Percentiles rank a stretch among this genome's conserved stretches.
These are phyloP conservation scores for Callinectes sapidus DNA, from an alignment of 2,888 invertebrate genomes.

Conservation along the genomic window DNA sequence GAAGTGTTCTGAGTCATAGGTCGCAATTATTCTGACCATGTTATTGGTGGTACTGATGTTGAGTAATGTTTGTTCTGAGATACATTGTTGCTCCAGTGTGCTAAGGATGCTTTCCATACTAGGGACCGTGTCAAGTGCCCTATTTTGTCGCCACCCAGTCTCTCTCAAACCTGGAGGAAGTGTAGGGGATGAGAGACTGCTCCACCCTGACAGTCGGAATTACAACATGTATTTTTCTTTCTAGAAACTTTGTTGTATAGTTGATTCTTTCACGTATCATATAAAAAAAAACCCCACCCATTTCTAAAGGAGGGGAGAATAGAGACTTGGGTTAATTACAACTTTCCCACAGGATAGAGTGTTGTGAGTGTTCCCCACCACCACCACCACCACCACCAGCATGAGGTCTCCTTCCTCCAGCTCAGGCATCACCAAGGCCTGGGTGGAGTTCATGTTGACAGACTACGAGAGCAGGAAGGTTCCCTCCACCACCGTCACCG, in stretches of 20 bases:
- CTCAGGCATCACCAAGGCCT: constrained; percentile 64
- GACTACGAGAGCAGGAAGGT: constrained; percentile 67
- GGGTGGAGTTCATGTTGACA: constrained; percentile 70
- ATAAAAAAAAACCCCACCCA: neutral
- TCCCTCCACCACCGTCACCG: constrained; percentile 50
- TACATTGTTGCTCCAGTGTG: too few species aligned
- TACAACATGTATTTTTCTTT: neutral
- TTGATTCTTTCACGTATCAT: neutral
- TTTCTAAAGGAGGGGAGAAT: neutral
- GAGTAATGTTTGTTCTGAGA: too few species aligned
- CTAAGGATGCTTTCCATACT: too few species aligned
- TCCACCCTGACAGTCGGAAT: neutral
- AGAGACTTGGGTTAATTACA: neutral
- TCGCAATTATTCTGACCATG: neutral
- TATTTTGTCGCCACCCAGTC: too few species aligned
- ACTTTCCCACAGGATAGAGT: neutral
- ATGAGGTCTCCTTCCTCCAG: constrained; percentile 69
- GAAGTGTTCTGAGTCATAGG: too few species aligned
- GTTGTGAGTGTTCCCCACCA: neutral
- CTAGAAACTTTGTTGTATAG: neutral
- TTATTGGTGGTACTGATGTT: neutral
- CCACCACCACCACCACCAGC: constrained; percentile 18
- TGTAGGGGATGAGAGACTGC: too few species aligned
- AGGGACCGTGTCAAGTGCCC: too few species aligned
- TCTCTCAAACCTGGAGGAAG: too few species aligned